These are phyloP conservation scores for Globodera rostochiensis DNA, from an alignment of 1,140 invertebrate genomes.

Conservation along the genomic window DNA sequence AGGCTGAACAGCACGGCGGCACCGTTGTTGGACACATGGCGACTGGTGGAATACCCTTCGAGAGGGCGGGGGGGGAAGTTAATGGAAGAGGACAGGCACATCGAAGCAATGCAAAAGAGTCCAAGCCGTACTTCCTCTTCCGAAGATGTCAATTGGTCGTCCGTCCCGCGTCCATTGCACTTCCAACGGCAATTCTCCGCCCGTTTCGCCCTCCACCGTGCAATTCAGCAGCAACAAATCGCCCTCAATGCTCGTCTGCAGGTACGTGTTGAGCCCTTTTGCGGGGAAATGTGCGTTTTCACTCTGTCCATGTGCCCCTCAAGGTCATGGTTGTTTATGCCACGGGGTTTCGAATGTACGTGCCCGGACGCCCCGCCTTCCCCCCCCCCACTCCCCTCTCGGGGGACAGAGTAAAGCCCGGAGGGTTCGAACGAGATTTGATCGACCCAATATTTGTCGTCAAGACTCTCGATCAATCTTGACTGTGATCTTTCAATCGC, in stretches of 20 bases:
- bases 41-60: constrained; percentile 26
- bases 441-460: too few species aligned
- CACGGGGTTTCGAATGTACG: too few species aligned
- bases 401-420: too few species aligned
- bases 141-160: constrained; percentile 24
- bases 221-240: constrained; percentile 35
- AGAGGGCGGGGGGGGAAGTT: too few species aligned
- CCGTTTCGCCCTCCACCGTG: constrained; percentile 22
- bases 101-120: background rate
- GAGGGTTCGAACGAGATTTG: too few species aligned
- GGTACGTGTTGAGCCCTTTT: constrained; percentile 22
- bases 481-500: background rate
- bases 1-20: constrained; percentile 25
- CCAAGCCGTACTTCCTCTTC: background rate
- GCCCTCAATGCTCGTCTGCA: constrained; percentile 32
- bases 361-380: too few species aligned
- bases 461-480: too few species aligned
- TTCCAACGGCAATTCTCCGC: background rate
- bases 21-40: constrained; percentile 14
- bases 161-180: background rate
- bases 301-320: too few species aligned
- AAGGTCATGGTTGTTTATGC: too few species aligned
- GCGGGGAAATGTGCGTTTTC: background rate
- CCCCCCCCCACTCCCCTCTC: too few species aligned
- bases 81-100: too few species aligned